Conservation (phyloP, 2,888 invertebrate genomes). For the Nowickia ferox region DNA sequence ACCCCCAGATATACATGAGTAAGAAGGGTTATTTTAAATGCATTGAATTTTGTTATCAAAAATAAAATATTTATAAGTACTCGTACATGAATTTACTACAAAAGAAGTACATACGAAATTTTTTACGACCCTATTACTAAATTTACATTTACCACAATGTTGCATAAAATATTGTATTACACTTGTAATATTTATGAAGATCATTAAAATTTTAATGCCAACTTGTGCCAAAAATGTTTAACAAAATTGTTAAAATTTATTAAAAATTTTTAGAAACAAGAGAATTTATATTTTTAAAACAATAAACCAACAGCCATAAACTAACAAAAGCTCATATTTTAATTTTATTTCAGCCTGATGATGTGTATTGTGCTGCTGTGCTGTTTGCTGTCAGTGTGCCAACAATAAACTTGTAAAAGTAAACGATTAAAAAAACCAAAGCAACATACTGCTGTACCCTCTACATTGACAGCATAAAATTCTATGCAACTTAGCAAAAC, state of each 20-base stretch:
- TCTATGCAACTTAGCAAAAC: neutral
- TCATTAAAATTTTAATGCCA: neutral
- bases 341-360: slow-evolving; percentile 55
- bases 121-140: neutral
- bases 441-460: slow-evolving; percentile 12
- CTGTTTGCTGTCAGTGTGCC: slow-evolving; percentile 47
- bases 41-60: no score
- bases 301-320: slow-evolving; percentile 42
- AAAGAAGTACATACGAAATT: no score
- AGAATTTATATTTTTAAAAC: slow-evolving; percentile 18
- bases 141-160: neutral
- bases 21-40: no score
- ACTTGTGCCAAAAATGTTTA: slow-evolving; percentile 14
- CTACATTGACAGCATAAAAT: slow-evolving; percentile 2
- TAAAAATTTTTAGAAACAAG: neutral
- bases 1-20: no score
- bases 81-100: no score
- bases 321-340: slow-evolving; percentile 58
- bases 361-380: slow-evolving; percentile 6
- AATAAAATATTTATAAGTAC: no score
- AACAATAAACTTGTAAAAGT: slow-evolving; percentile 42
- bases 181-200: neutral
- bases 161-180: neutral
- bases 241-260: slow-evolving; percentile 10
- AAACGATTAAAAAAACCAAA: slow-evolving; percentile 15